Base-by-base conservation (phyloP, 2,113 vertebrate species). In the Paradoxurus hermaphroditus region DNA sequence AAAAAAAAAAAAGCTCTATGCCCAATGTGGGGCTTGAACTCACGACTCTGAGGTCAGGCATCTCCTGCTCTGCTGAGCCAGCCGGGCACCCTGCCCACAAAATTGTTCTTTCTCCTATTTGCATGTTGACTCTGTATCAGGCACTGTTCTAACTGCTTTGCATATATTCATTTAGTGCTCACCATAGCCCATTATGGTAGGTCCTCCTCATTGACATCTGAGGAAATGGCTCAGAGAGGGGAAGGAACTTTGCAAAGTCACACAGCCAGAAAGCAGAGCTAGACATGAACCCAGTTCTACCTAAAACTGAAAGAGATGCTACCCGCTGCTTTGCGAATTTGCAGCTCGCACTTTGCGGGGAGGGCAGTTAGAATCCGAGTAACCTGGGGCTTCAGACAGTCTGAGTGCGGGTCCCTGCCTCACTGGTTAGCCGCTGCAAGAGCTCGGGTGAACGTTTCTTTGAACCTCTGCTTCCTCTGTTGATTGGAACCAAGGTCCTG, bases 151-250 rank as follows among this genome's bases (percentile, higher is more conserved):
- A n/a, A n/a, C n/a, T n/a, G n/a, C n/a, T n/a, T n/a, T n/a, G n/a
- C n/a, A n/a, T n/a, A n/a, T n/a, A n/a, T n/a, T n/a, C n/a, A n/a
- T n/a, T n/a, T n/a, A n/a, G n/a, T n/a, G n/a, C n/a, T n/a, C n/a
- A n/a, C n/a, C 4, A 7, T 59, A 27, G 51, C 46, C 34, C 36
- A 41, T 41, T 34, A 19, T 31, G 29, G 31, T n/a, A 9, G 21
- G 36, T 85, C 63, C 49, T 84, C n/a, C 70, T 73, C 62, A 85
- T 85, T 90, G 78, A 29, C 36, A 16, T 31, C 15, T 31, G 68
- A 91, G 75, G 92, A 95, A 83, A 77, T n/a, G 46, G 46, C 51
- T 91, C 77, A 65, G 95, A 73, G 72, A 46, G 70, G 62, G 53
- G 25, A 77, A 82, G 77, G 68, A 79, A 86, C 46, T 93, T 89